phyloP scores from a whole-genome alignment of 2,888 invertebrate genomes.

The Parnassius mnemosyne region DNA sequence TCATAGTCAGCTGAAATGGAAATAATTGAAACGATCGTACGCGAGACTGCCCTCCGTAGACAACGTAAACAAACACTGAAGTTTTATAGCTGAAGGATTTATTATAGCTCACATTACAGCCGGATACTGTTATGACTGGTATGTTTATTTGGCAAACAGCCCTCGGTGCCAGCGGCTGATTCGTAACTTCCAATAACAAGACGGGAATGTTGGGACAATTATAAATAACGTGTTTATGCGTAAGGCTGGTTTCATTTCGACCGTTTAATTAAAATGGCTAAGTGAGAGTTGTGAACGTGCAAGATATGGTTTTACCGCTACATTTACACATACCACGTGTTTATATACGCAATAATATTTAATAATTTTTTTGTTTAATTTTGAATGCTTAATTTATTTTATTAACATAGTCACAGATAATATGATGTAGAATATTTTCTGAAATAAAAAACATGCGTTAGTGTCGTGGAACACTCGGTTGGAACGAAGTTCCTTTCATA shows the following conservation, averaged over 20 bases:
- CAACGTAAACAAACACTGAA: constrained; percentile 41
- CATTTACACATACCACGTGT: no score
- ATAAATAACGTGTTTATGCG: constrained; percentile 7
- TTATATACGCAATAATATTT: no score
- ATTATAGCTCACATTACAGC: constrained; percentile 43
- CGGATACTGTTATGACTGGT: constrained; percentile 38
- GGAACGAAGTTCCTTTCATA: no score
- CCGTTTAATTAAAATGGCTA: no score
- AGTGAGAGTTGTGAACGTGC: no score
- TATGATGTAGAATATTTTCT: no score
- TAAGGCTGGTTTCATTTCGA: background rate
- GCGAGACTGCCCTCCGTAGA: constrained; percentile 30
- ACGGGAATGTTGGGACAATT: constrained; percentile 1
- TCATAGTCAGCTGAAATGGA: constrained; percentile 39
- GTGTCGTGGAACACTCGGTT: no score
- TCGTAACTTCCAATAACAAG: constrained; percentile 20
- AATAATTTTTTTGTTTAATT: no score
- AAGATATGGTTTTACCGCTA: no score
- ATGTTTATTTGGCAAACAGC: constrained; percentile 44
- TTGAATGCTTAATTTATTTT: no score
- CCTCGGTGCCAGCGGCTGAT: constrained; percentile 35
- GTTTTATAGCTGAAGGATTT: constrained; percentile 32
- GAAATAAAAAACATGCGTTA: no score
- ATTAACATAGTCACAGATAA: no score
- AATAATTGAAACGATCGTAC: constrained; percentile 34